A percentile compares a stretch with the other conserved stretches of the same genome.
Conservation (phyloP, 1,140 invertebrate species). For the Microplitis mediator region DNA sequence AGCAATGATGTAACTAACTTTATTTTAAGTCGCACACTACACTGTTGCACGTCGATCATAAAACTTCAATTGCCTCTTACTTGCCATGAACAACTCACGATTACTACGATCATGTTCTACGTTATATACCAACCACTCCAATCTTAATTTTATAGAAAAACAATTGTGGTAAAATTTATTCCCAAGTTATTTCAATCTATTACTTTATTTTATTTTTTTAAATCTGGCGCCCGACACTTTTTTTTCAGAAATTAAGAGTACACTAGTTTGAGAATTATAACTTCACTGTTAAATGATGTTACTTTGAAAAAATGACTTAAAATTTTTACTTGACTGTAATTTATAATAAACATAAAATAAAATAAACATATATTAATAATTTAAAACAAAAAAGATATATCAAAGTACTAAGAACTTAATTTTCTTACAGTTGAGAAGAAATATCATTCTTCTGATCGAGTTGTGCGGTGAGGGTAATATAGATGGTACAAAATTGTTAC, state of each 20-base stretch:
- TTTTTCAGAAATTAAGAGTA: too few relatives aligned
- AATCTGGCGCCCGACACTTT: too few relatives aligned
- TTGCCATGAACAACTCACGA: conserved; percentile 9
- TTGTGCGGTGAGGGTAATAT: not conserved
- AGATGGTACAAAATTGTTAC: conserved; percentile 24
- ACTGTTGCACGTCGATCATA: conserved; percentile 19
- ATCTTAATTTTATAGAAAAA: not conserved
- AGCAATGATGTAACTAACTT: conserved; percentile 20
- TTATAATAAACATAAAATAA: not conserved
- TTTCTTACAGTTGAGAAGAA: not conserved
- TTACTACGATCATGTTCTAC: not conserved
- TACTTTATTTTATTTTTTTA: too few relatives aligned
- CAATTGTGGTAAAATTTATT: not conserved
- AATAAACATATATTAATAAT: not conserved
- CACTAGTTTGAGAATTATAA: too few relatives aligned
- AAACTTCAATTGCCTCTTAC: conserved; percentile 15
- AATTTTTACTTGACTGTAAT: too few relatives aligned
- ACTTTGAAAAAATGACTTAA: too few relatives aligned
- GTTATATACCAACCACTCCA: not conserved
- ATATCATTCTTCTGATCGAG: not conserved
- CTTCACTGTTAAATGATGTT: too few relatives aligned
- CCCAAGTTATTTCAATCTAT: not conserved
- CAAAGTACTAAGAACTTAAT: too few relatives aligned
- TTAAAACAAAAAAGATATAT: not conserved
- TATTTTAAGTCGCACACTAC: conserved; percentile 8